A percentile compares a stretch with the other conserved stretches of the same genome.
Evolutionary conservation across 2,888 invertebrate genomes (phyloP).

Genomic region (Drosophila pegasa): DNA sequence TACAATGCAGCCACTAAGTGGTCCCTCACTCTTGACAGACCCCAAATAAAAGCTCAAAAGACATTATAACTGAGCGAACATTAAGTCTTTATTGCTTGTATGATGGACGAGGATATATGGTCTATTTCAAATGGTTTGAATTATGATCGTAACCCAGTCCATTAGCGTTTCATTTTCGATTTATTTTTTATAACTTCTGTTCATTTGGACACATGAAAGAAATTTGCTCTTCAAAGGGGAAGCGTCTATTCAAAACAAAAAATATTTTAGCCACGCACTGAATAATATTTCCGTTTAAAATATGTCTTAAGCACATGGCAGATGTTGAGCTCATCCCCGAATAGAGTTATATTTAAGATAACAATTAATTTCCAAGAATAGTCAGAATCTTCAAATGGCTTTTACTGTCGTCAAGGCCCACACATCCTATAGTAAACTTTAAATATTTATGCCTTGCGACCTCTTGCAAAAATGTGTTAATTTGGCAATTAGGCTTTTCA

Average conservation of each 20-base stretch:
- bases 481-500: slow-evolving; percentile 1
- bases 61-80: neutral
- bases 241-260: neutral
- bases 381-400: neutral
- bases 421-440: neutral
- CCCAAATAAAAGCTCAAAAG: neutral
- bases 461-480: slow-evolving; percentile 1
- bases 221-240: neutral
- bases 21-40: slow-evolving; percentile 15
- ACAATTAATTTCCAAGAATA: too few relatives aligned
- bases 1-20: slow-evolving; percentile 38
- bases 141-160: neutral
- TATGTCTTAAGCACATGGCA: neutral
- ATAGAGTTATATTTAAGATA: neutral
- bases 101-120: neutral
- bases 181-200: neutral
- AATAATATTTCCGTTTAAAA: neutral
- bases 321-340: neutral
- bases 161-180: neutral
- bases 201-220: neutral
- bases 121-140: neutral
- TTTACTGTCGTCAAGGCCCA: neutral
- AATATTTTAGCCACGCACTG: neutral
- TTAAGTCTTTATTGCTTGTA: neutral
- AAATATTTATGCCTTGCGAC: neutral